phyloP scores from a whole-genome alignment of 2,888 invertebrate genomes.

The Drosophila subquinaria region DNA sequence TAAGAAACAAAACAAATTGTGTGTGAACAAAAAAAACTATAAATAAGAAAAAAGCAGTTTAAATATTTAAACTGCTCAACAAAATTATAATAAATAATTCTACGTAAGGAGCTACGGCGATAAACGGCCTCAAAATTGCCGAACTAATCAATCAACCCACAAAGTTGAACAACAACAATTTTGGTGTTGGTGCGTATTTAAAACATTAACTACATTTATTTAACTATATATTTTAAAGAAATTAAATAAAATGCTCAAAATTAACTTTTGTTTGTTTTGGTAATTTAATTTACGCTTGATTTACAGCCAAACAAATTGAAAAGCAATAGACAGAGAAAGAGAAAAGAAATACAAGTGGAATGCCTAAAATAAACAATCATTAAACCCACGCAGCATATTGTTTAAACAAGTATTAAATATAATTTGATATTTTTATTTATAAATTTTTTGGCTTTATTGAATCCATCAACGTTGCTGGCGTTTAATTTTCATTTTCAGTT shows the following conservation, averaged over 20 bases:
- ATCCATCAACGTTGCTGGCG: constrained; percentile 11
- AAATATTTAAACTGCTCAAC: constrained; percentile 22
- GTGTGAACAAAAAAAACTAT: constrained; percentile 15
- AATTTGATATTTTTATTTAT: constrained; percentile 53
- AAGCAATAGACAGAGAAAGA: background rate
- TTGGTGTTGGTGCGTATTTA: constrained; percentile 66
- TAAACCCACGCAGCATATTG: constrained; percentile 28
- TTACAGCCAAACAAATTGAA: constrained; percentile 28
- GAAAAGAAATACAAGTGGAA: constrained; percentile 26
- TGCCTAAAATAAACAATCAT: constrained; percentile 46
- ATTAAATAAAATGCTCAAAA: background rate
- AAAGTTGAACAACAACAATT: constrained; percentile 81
- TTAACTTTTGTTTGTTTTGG: constrained; percentile 33
- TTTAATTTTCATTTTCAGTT: constrained; percentile 16
- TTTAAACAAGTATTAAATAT: constrained; percentile 44
- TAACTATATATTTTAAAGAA: constrained; percentile 1
- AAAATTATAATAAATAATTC: constrained; percentile 4
- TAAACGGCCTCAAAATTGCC: constrained; percentile 80
- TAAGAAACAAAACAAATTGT: constrained; percentile 19
- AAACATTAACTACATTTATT: constrained; percentile 3
- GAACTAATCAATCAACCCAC: constrained; percentile 81
- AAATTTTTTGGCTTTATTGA: constrained; percentile 29
- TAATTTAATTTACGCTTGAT: constrained; percentile 41
- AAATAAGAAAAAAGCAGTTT: constrained; percentile 28
- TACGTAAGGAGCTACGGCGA: constrained; percentile 14